Conservation (phyloP, 2,888 invertebrate species). For the Catocala fraxini region DNA sequence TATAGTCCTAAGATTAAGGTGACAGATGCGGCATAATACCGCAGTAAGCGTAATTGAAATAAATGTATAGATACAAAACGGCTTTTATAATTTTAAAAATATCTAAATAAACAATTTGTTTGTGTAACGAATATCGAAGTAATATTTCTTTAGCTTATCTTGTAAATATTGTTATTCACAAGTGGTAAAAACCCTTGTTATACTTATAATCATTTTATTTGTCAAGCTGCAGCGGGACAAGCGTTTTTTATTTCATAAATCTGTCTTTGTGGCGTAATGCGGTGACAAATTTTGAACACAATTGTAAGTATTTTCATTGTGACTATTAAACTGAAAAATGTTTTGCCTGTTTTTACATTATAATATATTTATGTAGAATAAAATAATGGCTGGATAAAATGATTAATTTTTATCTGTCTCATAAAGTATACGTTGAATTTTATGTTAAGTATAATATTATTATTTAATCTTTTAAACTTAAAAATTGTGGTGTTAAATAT, state of each 20-base stretch:
- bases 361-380: too few relatives aligned
- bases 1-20: too few relatives aligned
- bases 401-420: too few relatives aligned
- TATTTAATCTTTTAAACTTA: too few relatives aligned
- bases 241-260: slow-evolving; percentile 53
- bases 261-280: slow-evolving; percentile 39
- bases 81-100: too few relatives aligned
- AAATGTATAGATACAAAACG: too few relatives aligned
- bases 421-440: too few relatives aligned
- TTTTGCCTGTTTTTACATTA: slow-evolving; percentile 16
- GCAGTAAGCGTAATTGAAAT: too few relatives aligned
- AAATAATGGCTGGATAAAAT: too few relatives aligned
- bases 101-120: background rate
- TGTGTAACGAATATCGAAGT: background rate
- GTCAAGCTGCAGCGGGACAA: slow-evolving; percentile 36
- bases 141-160: slow-evolving; percentile 13
- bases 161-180: slow-evolving; percentile 20
- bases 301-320: slow-evolving; percentile 35
- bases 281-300: slow-evolving; percentile 46
- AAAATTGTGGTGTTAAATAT: too few relatives aligned
- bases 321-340: slow-evolving; percentile 34
- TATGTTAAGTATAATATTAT: too few relatives aligned
- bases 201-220: slow-evolving; percentile 32
- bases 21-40: too few relatives aligned
- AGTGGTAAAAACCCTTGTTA: slow-evolving; percentile 30